phyloP scores from a whole-genome alignment of 1,140 invertebrate genomes.

The Halyomorpha halys region DNA sequence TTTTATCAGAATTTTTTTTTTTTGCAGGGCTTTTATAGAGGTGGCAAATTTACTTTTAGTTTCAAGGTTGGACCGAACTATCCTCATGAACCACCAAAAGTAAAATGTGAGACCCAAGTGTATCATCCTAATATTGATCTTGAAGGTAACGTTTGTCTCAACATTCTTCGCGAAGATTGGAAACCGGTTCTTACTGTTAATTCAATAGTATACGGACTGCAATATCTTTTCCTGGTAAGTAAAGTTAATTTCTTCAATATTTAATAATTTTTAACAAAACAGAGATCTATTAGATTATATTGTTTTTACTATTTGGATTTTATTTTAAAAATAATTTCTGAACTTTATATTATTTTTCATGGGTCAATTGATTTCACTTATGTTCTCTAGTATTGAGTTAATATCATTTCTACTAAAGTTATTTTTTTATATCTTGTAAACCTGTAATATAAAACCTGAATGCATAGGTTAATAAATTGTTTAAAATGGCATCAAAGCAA shows the following conservation, averaged over 20 bases:
- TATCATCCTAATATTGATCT: slow-evolving; percentile 94
- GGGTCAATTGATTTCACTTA: no score
- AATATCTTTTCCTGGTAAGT: slow-evolving; percentile 91
- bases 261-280: no score
- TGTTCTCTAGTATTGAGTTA: no score
- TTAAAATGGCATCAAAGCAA: no score
- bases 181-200: slow-evolving; percentile 97
- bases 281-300: no score
- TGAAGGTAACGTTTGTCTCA: slow-evolving; percentile 89
- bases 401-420: no score
- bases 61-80: slow-evolving; percentile 96
- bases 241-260: neutral
- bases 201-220: slow-evolving; percentile 94
- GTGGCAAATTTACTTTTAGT: slow-evolving; percentile 89
- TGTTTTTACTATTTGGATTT: no score
- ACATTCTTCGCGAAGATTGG: slow-evolving; percentile 96
- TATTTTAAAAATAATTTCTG: no score
- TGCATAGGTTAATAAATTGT: no score
- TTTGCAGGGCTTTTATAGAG: slow-evolving; percentile 82
- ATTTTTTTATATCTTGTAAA: no score
- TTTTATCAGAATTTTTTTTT: slow-evolving; percentile 21
- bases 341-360: no score
- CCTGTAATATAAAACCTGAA: no score
- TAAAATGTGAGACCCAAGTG: slow-evolving; percentile 87
- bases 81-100: slow-evolving; percentile 91